A percentile compares a stretch with the other conserved stretches of the same genome.
phyloP scores from a whole-genome alignment of 2,888 invertebrate species.

The Nematopogon swammerdamellus region DNA sequence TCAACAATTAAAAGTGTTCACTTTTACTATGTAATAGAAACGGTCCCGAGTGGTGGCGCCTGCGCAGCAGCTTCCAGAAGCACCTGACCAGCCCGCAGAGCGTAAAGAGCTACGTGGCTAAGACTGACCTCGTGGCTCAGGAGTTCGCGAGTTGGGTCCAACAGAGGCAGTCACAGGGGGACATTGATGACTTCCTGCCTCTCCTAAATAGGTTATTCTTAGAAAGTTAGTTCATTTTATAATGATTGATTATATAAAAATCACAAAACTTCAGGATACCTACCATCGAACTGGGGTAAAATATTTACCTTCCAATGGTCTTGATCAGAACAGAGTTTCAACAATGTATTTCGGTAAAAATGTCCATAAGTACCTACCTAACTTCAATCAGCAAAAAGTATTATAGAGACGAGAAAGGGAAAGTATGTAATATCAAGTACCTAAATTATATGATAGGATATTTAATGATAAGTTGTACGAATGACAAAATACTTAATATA shows the following conservation, averaged over 20 bases:
- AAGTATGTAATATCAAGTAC: too few relatives aligned
- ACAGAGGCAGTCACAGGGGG: slow-evolving; percentile 17
- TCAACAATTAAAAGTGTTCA: too few relatives aligned
- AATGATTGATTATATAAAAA: not conserved
- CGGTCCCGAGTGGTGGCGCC: slow-evolving; percentile 77
- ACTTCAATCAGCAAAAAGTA: too few relatives aligned
- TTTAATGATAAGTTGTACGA: too few relatives aligned
- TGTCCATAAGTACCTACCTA: too few relatives aligned
- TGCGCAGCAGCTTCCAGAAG: slow-evolving; percentile 77
- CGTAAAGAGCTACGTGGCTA: slow-evolving; percentile 63
- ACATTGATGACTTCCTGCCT: slow-evolving; percentile 61
- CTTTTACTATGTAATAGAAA: slow-evolving; percentile 55
- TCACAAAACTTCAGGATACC: not conserved
- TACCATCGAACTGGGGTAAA: too few relatives aligned
- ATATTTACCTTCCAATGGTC: too few relatives aligned
- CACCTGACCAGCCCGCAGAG: slow-evolving; percentile 70
- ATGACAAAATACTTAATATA: not conserved
- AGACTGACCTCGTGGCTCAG: slow-evolving; percentile 59
- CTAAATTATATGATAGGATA: too few relatives aligned
- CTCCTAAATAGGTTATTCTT: slow-evolving; percentile 71
- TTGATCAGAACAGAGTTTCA: too few relatives aligned
- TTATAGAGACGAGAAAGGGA: too few relatives aligned
- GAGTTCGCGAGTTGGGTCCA: slow-evolving; percentile 60
- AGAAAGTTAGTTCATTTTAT: slow-evolving; percentile 75
- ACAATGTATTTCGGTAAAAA: too few relatives aligned